Conservation (phyloP, 2,113 vertebrate genomes). For the Heterocephalus glaber region DNA sequence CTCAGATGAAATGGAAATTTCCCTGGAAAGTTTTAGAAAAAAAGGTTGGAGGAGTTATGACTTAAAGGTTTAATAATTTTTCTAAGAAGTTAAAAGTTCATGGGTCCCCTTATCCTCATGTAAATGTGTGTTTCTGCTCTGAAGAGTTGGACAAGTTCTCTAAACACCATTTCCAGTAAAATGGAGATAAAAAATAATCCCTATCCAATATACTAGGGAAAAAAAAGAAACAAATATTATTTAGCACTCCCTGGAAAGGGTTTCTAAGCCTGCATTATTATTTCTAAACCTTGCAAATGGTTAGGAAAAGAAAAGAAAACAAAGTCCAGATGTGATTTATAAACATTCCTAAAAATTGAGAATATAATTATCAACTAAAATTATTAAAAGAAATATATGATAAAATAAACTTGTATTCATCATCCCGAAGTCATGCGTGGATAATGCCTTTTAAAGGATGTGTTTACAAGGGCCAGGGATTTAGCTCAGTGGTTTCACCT, state of each 20-base stretch:
- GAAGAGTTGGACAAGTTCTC: background rate
- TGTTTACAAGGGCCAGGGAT: no score
- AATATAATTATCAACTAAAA: background rate
- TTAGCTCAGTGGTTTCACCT: no score
- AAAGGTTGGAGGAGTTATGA: background rate
- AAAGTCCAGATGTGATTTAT: background rate
- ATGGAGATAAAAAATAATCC: background rate
- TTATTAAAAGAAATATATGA: background rate
- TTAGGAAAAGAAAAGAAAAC: background rate
- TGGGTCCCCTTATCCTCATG: background rate
- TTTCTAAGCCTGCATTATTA: background rate
- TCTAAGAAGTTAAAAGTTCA: background rate
- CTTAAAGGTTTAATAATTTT: background rate
- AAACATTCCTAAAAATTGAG: background rate
- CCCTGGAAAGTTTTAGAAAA: background rate
- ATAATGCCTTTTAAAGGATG: background rate
- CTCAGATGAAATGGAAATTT: background rate
- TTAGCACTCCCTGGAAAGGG: background rate
- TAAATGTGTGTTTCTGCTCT: background rate
- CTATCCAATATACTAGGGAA: background rate
- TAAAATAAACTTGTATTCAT: background rate
- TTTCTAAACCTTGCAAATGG: background rate
- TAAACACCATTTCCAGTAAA: background rate
- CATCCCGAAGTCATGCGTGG: fast-evolving
- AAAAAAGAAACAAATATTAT: background rate